A percentile compares a stretch with the other conserved stretches of the same genome.
Conservation (phyloP, 2,888 invertebrate species). For the Andrena chrysosceles region DNA sequence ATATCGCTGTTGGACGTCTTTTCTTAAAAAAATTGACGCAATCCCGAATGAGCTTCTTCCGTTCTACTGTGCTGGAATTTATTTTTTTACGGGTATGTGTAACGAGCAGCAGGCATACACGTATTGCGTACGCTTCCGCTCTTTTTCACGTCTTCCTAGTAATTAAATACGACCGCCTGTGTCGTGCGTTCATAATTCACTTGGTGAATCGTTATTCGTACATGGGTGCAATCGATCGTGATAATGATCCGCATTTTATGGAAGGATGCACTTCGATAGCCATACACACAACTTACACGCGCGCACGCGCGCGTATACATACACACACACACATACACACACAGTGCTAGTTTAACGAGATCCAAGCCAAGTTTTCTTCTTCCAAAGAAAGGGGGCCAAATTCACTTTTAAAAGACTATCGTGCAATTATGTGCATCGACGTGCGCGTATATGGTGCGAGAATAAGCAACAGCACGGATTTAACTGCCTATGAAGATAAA, state of each 20-base stretch:
- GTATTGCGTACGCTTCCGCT: constrained; percentile 59
- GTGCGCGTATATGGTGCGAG: constrained; percentile 27
- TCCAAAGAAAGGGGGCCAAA: constrained; percentile 75
- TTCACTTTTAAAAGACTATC: constrained; percentile 51
- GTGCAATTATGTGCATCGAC: constrained; percentile 14
- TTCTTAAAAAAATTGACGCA: constrained; percentile 26
- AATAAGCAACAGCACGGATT: constrained; percentile 5
- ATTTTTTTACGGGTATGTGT: constrained; percentile 59
- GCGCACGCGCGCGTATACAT: too few species aligned
- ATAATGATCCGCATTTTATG: constrained; percentile 32
- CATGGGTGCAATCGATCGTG: constrained; percentile 10
- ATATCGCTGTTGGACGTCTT: constrained; percentile 31
- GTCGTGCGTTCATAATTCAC: constrained; percentile 32
- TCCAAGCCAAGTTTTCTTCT: constrained; percentile 71
- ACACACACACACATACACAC: background rate
- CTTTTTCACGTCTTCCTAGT: constrained; percentile 60
- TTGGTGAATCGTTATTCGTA: constrained; percentile 10
- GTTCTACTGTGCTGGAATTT: constrained; percentile 60
- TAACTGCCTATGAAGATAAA: constrained; percentile 18
- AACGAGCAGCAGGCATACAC: constrained; percentile 42
- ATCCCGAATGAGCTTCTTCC: constrained; percentile 54
- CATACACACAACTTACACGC: background rate
- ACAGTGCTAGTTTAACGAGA: constrained; percentile 51
- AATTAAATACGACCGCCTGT: constrained; percentile 27
- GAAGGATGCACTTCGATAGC: constrained; percentile 37